These are phyloP conservation scores for Panthera tigris DNA, from an alignment of 2,113 vertebrate species.

Conservation along the genomic window DNA sequence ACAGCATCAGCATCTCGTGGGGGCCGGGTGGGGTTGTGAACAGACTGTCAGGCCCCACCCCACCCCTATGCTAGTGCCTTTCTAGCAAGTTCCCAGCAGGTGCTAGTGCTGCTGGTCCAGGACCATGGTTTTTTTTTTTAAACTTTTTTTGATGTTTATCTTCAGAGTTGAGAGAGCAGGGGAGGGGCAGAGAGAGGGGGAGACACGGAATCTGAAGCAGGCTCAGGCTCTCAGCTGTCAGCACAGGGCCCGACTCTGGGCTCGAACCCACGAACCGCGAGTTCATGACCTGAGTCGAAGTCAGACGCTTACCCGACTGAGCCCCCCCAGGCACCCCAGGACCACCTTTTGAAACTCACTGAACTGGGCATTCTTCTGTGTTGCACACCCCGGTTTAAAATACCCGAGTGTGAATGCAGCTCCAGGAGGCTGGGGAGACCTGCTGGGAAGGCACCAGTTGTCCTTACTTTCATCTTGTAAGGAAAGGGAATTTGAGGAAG, in stretches of 20 bases:
- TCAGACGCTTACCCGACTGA: no score
- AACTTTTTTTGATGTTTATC: no score
- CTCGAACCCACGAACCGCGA: no score
- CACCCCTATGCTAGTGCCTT: accelerated
- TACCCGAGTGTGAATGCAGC: accelerated
- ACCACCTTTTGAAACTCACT: accelerated
- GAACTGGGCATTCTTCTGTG: no score
- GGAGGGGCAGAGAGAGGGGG: no score
- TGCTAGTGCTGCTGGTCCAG: not conserved
- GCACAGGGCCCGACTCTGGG: no score
- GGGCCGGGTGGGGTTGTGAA: no score
- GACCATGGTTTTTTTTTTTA: not conserved
- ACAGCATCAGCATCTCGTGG: not conserved
- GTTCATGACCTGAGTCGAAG: no score
- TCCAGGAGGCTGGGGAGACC: accelerated
- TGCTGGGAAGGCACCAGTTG: accelerated
- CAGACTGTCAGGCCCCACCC: not conserved
- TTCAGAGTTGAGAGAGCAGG: no score
- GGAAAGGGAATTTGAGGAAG: not conserved
- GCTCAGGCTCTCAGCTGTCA: no score
- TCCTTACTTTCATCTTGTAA: not conserved
- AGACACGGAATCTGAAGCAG: no score
- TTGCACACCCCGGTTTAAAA: accelerated
- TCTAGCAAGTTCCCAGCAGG: accelerated
- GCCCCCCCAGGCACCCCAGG: not conserved